Base-by-base conservation (phyloP, 2,888 invertebrate genomes). In the Archips xylosteana region DNA sequence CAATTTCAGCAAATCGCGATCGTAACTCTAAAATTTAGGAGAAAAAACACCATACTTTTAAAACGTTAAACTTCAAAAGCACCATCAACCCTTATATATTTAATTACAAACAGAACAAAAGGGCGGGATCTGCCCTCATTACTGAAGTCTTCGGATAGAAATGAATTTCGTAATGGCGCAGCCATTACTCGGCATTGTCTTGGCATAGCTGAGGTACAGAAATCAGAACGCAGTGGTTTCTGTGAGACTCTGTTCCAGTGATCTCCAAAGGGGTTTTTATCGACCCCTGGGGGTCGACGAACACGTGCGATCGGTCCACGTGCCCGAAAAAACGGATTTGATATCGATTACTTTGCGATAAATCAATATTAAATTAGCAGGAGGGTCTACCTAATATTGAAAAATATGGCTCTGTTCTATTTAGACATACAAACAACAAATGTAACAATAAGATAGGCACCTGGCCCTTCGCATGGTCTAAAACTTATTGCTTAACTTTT, bases 101-200 rank as follows among this genome's bases (percentile, higher is more conserved):
- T 65, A 57, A 59, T 70, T 67, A 67, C 62, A 62, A 45, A 67
- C 49, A 42, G 74, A 72, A 72, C 67, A 72, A 73, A 72, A 69
- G 70, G 71, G 71, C 49, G 71, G 69, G 71, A 78, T 76, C 76
- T 75, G 75, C 76, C 76, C 76, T 77, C 77, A 78, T 77, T 76
- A 74, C 74, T 63, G 61, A 69, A 80, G 79, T 80, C 83, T 81
- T 81, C 81, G 78, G 76, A 76, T 77, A 64, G 81, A 80, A 84
- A 83, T 84, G 83, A 84, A 84, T 84, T 82, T 79, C 81, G 78
- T 79, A 78, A 77, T 61, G 64, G 49, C 66, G 71, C 76, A 73
- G 73, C 80, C 75, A 77, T 80, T 78, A 81, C 75, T 77, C 78
- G 77, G 77, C 81, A 82, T 82, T 83, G 83, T 83, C 81, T 82